These are phyloP conservation scores for Manacus vitellinus DNA, from an alignment of 2,113 vertebrate species.

Conservation along the genomic window DNA sequence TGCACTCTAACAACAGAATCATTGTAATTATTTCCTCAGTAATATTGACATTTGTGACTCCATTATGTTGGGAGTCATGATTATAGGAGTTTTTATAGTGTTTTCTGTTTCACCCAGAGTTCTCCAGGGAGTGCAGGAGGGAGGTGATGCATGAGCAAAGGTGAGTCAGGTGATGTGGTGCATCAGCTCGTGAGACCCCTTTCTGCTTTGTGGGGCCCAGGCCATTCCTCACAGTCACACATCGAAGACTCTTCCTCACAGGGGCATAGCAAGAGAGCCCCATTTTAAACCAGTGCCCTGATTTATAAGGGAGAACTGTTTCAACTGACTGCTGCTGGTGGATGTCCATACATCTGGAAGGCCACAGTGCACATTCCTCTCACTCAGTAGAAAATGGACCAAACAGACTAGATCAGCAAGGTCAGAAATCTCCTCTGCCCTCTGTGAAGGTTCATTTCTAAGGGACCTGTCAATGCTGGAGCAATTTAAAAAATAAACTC, in stretches of 20 bases:
- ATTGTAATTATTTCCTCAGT: slow-evolving; percentile 36
- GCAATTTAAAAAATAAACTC: neutral
- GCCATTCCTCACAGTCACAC: fast-evolving
- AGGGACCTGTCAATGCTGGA: neutral
- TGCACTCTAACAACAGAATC: neutral
- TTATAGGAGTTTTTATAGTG: neutral
- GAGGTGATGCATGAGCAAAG: neutral
- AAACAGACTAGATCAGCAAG: neutral
- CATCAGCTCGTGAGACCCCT: neutral
- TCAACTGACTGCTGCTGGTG: neutral
- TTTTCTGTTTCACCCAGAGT: neutral
- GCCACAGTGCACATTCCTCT: neutral
- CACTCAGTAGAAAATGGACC: neutral
- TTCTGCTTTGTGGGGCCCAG: neutral
- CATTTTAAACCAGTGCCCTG: neutral
- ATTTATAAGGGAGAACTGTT: neutral
- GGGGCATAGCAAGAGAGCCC: neutral
- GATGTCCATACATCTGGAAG: neutral
- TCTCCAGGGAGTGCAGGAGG: neutral
- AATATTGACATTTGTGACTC: slow-evolving; percentile 27
- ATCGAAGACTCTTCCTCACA: neutral
- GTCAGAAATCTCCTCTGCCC: neutral
- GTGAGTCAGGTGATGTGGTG: fast-evolving
- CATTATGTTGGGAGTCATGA: neutral
- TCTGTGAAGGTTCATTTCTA: neutral